A percentile compares a stretch with the other conserved stretches of the same genome.
phyloP scores from a whole-genome alignment of 2,888 invertebrate genomes.

The Perizoma flavofasciatum region DNA sequence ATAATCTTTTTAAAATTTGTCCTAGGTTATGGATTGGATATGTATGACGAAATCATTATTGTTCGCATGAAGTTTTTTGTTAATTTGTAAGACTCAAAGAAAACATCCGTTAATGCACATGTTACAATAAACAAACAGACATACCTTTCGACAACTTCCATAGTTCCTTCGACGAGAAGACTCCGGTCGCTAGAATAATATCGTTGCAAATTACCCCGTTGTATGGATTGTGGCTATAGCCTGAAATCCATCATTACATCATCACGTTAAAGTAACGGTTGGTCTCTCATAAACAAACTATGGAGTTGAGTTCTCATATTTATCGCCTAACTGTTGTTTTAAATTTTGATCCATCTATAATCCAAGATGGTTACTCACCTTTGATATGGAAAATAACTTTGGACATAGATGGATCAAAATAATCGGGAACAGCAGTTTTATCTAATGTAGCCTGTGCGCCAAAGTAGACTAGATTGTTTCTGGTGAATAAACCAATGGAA shows the following conservation, averaged over 20 bases:
- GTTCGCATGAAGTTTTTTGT: too few relatives aligned
- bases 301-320: slow-evolving; percentile 40
- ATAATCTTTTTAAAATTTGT: too few relatives aligned
- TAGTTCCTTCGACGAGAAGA: slow-evolving; percentile 99
- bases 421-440: too few relatives aligned
- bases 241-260: slow-evolving; percentile 79
- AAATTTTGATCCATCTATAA: too few relatives aligned
- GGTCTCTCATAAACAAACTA: slow-evolving; percentile 52
- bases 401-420: neutral
- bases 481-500: too few relatives aligned
- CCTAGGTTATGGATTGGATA: too few relatives aligned
- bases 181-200: slow-evolving; percentile 99
- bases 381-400: neutral
- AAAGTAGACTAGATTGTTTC: too few relatives aligned
- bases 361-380: too few relatives aligned
- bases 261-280: slow-evolving; percentile 41
- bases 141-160: slow-evolving; percentile 99
- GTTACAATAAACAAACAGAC: slow-evolving; percentile 37
- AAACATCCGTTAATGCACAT: too few relatives aligned
- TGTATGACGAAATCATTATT: too few relatives aligned
- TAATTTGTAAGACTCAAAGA: too few relatives aligned
- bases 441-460: too few relatives aligned
- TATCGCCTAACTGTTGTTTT: neutral
- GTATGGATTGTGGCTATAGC: slow-evolving; percentile 97
- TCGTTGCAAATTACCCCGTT: slow-evolving; percentile 99